Conservation (phyloP, 2,888 invertebrate genomes). For the Drosophila limbata region DNA sequence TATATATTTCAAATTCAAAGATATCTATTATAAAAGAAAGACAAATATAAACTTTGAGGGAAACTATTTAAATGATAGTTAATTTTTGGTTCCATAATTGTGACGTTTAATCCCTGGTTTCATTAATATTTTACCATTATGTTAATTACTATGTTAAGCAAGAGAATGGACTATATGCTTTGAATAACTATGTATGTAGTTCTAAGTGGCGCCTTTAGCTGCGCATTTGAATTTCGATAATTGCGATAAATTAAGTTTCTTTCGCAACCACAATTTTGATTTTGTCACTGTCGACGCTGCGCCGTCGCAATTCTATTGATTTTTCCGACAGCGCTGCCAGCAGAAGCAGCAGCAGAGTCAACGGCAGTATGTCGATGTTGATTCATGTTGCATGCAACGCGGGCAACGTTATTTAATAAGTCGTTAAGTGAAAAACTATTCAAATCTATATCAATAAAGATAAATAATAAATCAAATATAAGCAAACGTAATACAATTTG, state of each 20-base stretch:
- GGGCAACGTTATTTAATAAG: constrained; percentile 63
- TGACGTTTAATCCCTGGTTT: constrained; percentile 7
- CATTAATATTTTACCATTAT: constrained; percentile 29
- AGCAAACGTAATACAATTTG: constrained; percentile 9
- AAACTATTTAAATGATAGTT: no score
- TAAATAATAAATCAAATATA: constrained; percentile 33
- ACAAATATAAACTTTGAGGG: no score
- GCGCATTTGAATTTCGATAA: constrained; percentile 68
- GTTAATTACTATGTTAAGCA: constrained; percentile 45
- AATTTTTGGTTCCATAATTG: no score
- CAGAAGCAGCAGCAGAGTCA: constrained; percentile 18
- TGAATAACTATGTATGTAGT: constrained; percentile 42
- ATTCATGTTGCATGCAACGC: constrained; percentile 62
- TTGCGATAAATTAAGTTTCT: constrained; percentile 50
- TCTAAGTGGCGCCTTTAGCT: constrained; percentile 33
- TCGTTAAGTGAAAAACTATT: constrained; percentile 60
- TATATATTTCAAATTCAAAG: background rate
- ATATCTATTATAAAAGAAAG: no score
- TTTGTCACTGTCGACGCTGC: constrained; percentile 37
- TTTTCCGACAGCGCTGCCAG: constrained; percentile 48
- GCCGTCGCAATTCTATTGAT: constrained; percentile 74
- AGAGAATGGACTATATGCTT: constrained; percentile 50
- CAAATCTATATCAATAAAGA: constrained; percentile 42
- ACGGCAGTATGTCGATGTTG: constrained; percentile 62
- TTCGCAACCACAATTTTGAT: constrained; percentile 21